Percentiles rank a stretch among this genome's conserved stretches.
Evolutionary conservation across 1,140 invertebrate species (phyloP).

Genomic region (Bombus difficillimus): DNA sequence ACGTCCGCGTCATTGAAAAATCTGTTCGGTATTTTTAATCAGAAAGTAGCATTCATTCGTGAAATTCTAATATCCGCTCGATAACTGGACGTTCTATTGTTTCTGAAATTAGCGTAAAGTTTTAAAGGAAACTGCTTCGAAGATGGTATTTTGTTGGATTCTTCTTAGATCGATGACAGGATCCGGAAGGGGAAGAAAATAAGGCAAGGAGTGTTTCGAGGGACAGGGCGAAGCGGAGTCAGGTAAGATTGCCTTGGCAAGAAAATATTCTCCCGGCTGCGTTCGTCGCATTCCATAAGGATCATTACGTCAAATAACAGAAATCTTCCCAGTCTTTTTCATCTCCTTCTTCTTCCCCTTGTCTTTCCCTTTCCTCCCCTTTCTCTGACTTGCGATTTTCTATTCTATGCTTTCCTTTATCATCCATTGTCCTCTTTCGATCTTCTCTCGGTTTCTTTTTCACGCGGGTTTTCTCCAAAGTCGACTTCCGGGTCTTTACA

Average conservation of each 20-base stretch:
- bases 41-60: background rate
- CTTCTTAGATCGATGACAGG: conserved; percentile 49
- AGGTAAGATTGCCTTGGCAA: conserved; percentile 53
- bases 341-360: conserved; percentile 10
- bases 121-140: conserved; percentile 4
- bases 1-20: background rate
- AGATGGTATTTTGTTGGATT: conserved; percentile 25
- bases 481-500: background rate
- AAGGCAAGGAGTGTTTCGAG: conserved; percentile 1
- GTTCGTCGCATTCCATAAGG: conserved; percentile 64
- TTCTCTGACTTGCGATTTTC: background rate
- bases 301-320: conserved; percentile 72
- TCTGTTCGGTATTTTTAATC: conserved; percentile 24
- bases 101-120: background rate
- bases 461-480: background rate
- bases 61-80: conserved; percentile 32
- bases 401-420: background rate
- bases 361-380: background rate
- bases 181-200: conserved; percentile 29
- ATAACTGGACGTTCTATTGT: background rate
- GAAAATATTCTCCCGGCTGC: conserved; percentile 60
- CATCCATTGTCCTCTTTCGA: background rate
- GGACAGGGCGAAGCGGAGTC: background rate
- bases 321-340: conserved; percentile 61
- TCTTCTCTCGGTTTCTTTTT: background rate